phyloP scores from a whole-genome alignment of 2,113 vertebrate species.

The Callorhinus ursinus region DNA sequence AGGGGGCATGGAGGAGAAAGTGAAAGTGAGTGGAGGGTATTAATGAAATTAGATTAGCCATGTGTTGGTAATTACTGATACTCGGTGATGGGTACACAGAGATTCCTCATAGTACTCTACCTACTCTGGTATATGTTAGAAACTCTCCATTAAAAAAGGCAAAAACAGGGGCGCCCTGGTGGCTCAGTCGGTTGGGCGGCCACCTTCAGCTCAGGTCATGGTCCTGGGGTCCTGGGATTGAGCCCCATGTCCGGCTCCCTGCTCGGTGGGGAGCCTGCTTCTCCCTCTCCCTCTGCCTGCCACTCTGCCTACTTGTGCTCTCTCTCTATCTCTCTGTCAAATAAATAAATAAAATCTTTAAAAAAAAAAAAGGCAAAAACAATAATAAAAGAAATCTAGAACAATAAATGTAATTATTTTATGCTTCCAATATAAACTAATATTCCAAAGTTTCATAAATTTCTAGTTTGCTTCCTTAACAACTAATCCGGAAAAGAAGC shows the following conservation, averaged over 20 bases:
- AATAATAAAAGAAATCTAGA: not conserved
- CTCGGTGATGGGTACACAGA: not conserved
- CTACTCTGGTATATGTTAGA: not conserved
- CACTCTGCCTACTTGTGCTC: too few species aligned
- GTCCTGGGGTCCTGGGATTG: too few species aligned
- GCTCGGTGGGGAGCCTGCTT: too few species aligned
- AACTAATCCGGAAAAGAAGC: constrained; percentile 7
- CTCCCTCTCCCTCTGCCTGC: too few species aligned
- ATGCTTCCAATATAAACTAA: not conserved
- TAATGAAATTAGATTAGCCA: not conserved
- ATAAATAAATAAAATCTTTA: too few species aligned
- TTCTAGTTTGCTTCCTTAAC: constrained; percentile 39
- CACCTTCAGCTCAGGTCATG: too few species aligned
- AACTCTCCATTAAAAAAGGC: not conserved
- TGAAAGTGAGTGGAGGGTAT: not conserved
- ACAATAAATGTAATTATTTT: constrained; percentile 25
- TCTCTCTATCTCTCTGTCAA: too few species aligned
- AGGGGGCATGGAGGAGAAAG: not conserved
- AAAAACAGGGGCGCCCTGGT: not conserved
- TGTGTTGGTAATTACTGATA: not conserved
- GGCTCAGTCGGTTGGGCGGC: too few species aligned
- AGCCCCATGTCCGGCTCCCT: too few species aligned
- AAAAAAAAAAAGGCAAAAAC: not conserved
- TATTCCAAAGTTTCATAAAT: constrained; percentile 18
- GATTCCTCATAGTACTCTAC: not conserved